Conservation (phyloP, 2,888 invertebrate species). For the Halocaridina rubra region DNA sequence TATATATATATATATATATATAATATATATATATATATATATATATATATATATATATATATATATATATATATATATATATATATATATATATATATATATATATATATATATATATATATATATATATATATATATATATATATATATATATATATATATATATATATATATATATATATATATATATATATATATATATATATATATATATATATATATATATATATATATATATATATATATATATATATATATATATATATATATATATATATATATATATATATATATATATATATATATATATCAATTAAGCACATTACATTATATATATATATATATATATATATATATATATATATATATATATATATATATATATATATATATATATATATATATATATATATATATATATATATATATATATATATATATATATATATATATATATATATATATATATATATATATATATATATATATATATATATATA, state of each 20-base stretch:
- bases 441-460: not conserved
- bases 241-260: not conserved
- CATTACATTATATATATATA: not conserved
- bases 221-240: not conserved
- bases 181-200: not conserved
- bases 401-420: not conserved
- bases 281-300: not conserved
- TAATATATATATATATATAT: conserved; percentile 9
- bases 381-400: not conserved
- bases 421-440: not conserved
- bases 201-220: not conserved
- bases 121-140: not conserved
- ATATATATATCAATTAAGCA: not conserved
- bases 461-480: not conserved
- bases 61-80: not conserved
- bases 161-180: not conserved
- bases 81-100: not conserved
- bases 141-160: not conserved
- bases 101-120: not conserved
- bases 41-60: not conserved
- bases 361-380: not conserved
- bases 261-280: conserved; percentile 9
- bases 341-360: not conserved
- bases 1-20: not conserved
- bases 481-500: not conserved